Percentiles rank a stretch among this genome's conserved stretches.
These are phyloP conservation scores for Ameiurus melas DNA, from an alignment of 2,113 vertebrate genomes.

Conservation along the genomic window DNA sequence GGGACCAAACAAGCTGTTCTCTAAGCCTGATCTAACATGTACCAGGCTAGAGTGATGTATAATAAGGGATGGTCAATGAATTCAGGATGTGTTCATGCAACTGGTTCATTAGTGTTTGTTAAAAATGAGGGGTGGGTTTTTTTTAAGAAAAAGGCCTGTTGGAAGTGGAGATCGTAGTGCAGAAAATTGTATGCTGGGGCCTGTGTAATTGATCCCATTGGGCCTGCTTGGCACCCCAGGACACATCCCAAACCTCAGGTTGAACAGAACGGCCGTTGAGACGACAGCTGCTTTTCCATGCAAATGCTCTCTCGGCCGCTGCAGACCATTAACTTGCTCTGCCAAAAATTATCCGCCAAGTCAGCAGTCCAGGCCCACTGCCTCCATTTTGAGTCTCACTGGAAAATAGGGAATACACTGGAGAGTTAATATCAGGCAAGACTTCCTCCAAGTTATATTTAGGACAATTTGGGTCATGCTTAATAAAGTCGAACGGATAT, in stretches of 20 bases:
- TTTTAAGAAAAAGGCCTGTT: conserved; percentile 50
- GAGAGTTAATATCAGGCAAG: conserved; percentile 18
- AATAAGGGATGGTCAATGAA: neutral
- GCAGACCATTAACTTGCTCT: conserved; percentile 61
- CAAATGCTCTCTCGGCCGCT: conserved; percentile 58
- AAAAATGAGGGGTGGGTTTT: conserved; percentile 7
- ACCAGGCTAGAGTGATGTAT: neutral
- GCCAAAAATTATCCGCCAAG: conserved; percentile 61
- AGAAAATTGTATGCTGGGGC: conserved; percentile 59
- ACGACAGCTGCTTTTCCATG: conserved; percentile 67
- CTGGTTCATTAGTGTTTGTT: neutral
- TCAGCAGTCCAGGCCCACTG: conserved; percentile 59
- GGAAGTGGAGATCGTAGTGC: conserved; percentile 25
- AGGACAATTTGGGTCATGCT: conserved; percentile 18
- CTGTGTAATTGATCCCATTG: conserved; percentile 77
- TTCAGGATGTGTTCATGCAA: neutral
- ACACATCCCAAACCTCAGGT: conserved; percentile 59
- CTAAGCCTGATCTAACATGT: neutral
- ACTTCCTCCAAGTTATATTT: conserved; percentile 19
- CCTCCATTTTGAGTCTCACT: conserved; percentile 50
- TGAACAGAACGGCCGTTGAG: conserved; percentile 68
- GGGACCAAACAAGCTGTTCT: neutral
- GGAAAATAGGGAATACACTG: conserved; percentile 33
- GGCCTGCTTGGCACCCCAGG: conserved; percentile 59
- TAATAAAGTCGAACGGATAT: conserved; percentile 22